Evolutionary conservation across 2,797 vertebrate species (phyloP), one percentile per base, ranked within the genome.

Genomic region (Spinibarbus caldwelli): DNA sequence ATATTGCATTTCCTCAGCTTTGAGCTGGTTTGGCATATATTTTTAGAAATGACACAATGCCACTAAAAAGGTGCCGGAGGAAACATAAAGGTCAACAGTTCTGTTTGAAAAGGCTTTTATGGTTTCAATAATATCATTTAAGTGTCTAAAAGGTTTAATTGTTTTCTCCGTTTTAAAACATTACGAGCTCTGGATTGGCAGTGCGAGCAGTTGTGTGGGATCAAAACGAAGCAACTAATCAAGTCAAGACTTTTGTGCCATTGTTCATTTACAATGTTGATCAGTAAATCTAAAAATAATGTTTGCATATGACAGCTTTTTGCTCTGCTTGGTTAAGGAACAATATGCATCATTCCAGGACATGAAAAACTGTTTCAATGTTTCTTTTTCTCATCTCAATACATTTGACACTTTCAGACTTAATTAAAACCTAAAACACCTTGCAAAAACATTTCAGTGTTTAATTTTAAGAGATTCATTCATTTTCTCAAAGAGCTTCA

Each of bases 11-110:
- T 83, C 45, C 43, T 78, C 36, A 82, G 38, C 68, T 82, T 62
- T 82, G 76, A 88, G 79, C 47, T 70, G 67, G 34, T 0, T 29
- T 86, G 70, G 83, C 62, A 75, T 84, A 54, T 41, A 80, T 77
- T 81, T 70, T 41, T 62, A 52, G 66, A 52, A 80, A 87, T 36
- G 31, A 54, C 41, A 64, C 26, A 75, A 66, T 80, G 26, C 17
- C 45, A 68, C 76, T 70, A 31, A 76, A 75, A 64, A 38, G 26
- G 34, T 72, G 62, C 62, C 2, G 49, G 88, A 78, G 82, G 78
- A 89, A 83, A 78, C 10, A 1, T 75, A 87, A 92, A 86, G 81
- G 82, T 88, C 81, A 88, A 34, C 77, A 71, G 49, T 10, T 34
- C 57, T 23, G 15, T 78, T 79, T 43, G 26, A 70, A 64, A 52